Conservation (phyloP, 2,797 vertebrate genomes). For the Leptoclinus maculatus region DNA sequence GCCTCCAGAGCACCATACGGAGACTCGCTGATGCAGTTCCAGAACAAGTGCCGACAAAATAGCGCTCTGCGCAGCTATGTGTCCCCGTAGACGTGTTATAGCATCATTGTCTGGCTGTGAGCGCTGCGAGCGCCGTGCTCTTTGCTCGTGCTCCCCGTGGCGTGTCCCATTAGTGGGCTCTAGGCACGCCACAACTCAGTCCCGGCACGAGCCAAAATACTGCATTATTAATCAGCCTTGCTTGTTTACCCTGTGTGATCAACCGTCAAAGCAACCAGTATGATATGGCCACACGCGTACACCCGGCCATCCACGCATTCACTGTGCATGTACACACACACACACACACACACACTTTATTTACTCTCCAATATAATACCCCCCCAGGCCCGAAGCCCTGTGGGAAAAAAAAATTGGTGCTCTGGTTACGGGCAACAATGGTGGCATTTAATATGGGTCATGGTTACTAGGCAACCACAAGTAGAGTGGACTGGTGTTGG, state of each 20-base stretch:
- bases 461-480: slow-evolving; percentile 85
- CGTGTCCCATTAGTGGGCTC: slow-evolving; percentile 65
- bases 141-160: slow-evolving; percentile 57
- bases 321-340: background rate
- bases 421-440: slow-evolving; percentile 81
- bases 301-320: slow-evolving; percentile 19
- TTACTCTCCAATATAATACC: slow-evolving; percentile 74
- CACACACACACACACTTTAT: slow-evolving; percentile 57
- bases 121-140: slow-evolving; percentile 54
- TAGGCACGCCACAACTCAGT: slow-evolving; percentile 62
- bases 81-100: slow-evolving; percentile 68
- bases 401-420: slow-evolving; percentile 65
- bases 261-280: slow-evolving; percentile 71
- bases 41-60: slow-evolving; percentile 70
- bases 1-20: slow-evolving; percentile 64
- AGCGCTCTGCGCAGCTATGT: slow-evolving; percentile 57
- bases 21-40: slow-evolving; percentile 68
- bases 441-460: slow-evolving; percentile 84
- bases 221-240: slow-evolving; percentile 80
- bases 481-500: slow-evolving; percentile 80
- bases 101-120: slow-evolving; percentile 70
- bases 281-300: slow-evolving; percentile 60
- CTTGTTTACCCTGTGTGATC: slow-evolving; percentile 80
- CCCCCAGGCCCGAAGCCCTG: slow-evolving; percentile 53
- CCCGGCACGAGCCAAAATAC: slow-evolving; percentile 60